Base-by-base conservation (phyloP, 2,797 vertebrate genomes). In the Phaenicophaeus curvirostris region DNA sequence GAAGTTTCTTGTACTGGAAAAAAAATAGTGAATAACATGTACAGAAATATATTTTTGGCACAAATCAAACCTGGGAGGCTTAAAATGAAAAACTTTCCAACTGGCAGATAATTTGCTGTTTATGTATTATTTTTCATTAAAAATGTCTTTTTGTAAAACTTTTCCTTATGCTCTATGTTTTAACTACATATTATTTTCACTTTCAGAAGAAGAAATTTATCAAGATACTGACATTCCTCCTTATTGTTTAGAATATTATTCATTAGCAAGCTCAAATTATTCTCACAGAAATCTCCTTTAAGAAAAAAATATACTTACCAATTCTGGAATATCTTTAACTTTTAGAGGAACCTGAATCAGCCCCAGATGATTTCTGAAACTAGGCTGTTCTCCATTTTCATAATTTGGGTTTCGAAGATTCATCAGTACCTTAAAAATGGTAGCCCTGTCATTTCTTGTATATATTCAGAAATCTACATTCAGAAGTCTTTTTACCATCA, bases 401-500 rank as follows among this genome's bases (percentile, higher is more conserved):
- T 98, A 99, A 98, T 99, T 99, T 30, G 99, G 99, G 96, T 99
- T 99, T 93, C 98, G 98, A 97, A 99, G 97, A 97, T 98, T 98
- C 96, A 99, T 98, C 90, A 99, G 93, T 71, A 99, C 99, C 99
- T 99, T 92, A 95, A 97, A 96, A 95, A 97, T 39, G 77, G 68
- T 30, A 96, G 86, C 6, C 89, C 53, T 39, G 82, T 96, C 63
- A 97, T 94, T 95, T 75, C 77, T 84, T 74, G 71, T 19, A 19
- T 24, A 62, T 75, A 53, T 46, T 85, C 25, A 82, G 76, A 77
- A 85, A 82, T 33, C 62, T 72, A 87, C 55, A 35, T 76, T 51
- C 66, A 90, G 37, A 80, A 83, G 7, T 67, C 44, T 50, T 62
- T 24, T 57, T 81, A 93, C 69, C 21, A 77, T 71, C 39, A 83